These are phyloP conservation scores for Dinocampus coccinellae DNA, from an alignment of 2,888 invertebrate genomes.

Conservation along the genomic window DNA sequence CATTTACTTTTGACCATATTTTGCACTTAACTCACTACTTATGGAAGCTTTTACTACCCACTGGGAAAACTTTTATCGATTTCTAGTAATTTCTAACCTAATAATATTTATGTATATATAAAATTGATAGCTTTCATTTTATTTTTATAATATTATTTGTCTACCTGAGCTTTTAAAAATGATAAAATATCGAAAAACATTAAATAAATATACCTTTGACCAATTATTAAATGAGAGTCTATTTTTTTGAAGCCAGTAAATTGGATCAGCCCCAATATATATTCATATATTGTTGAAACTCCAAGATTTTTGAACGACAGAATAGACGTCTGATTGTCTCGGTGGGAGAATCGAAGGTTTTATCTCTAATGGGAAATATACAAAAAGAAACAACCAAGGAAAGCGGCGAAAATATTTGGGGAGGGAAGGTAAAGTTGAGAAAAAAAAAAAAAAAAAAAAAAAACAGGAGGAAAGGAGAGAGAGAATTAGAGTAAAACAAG, in stretches of 20 bases:
- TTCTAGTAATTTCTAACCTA: conserved; percentile 55
- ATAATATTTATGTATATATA: background rate
- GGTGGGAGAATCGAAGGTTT: background rate
- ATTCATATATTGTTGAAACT: background rate
- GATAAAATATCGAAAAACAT: background rate
- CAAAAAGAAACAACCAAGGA: background rate
- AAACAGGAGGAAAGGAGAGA: too few relatives aligned
- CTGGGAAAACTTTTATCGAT: conserved; percentile 57
- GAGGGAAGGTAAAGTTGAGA: too few relatives aligned
- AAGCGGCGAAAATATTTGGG: background rate
- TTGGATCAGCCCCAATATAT: background rate
- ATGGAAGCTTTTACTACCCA: conserved; percentile 60
- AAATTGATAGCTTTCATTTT: conserved; percentile 15
- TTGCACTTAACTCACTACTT: conserved; percentile 59
- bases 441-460: background rate
- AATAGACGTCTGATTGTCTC: background rate
- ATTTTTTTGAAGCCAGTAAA: background rate
- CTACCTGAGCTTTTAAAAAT: background rate
- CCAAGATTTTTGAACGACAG: background rate
- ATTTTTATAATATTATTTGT: background rate
- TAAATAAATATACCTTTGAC: background rate
- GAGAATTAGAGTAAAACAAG: too few relatives aligned
- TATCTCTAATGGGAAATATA: background rate
- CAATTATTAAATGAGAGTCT: background rate
- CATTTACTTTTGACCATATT: conserved; percentile 44